A percentile compares a stretch with the other conserved stretches of the same genome.
phyloP scores from a whole-genome alignment of 2,113 vertebrate species.

The Zosterops hypoxanthus region DNA sequence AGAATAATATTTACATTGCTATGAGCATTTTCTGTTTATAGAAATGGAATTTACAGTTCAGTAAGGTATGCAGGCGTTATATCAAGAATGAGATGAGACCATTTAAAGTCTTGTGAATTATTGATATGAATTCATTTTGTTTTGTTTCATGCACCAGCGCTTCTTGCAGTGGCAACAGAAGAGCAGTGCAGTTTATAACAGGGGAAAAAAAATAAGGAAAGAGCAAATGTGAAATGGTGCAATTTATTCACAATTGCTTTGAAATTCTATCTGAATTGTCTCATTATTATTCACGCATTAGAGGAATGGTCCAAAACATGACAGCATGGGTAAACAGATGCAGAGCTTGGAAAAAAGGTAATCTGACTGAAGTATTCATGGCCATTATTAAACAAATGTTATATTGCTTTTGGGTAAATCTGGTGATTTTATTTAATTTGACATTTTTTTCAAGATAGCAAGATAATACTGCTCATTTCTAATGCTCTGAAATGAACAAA shows the following conservation, averaged over 20 bases:
- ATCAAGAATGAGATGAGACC: slow-evolving; percentile 52
- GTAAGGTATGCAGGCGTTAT: slow-evolving; percentile 44
- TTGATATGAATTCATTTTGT: slow-evolving; percentile 63
- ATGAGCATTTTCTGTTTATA: slow-evolving; percentile 30
- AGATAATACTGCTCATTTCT: slow-evolving; percentile 48
- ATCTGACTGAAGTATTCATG: slow-evolving; percentile 55
- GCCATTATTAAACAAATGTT: slow-evolving; percentile 64
- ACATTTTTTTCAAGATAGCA: slow-evolving; percentile 62
- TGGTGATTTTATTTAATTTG: slow-evolving; percentile 65
- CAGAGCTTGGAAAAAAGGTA: slow-evolving; percentile 49
- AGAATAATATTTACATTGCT: slow-evolving; percentile 71
- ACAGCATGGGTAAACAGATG: slow-evolving; percentile 58
- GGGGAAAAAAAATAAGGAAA: slow-evolving; percentile 17
- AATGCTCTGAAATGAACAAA: slow-evolving; percentile 58
- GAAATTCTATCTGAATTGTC: slow-evolving; percentile 59
- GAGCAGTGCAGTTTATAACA: slow-evolving; percentile 31
- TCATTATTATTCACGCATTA: slow-evolving; percentile 55
- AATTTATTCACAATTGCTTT: slow-evolving; percentile 66
- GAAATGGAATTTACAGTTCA: slow-evolving; percentile 66
- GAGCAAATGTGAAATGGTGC: slow-evolving; percentile 66
- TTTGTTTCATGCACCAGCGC: slow-evolving; percentile 59
- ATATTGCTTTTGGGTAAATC: slow-evolving; percentile 64
- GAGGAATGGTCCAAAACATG: slow-evolving; percentile 55
- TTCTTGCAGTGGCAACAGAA: slow-evolving; percentile 32
- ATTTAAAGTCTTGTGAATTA: slow-evolving; percentile 67